Evolutionary conservation across 1,140 invertebrate genomes (phyloP), one percentile per base, ranked within the genome.

Genomic region (Cecropterus lyciades): DNA sequence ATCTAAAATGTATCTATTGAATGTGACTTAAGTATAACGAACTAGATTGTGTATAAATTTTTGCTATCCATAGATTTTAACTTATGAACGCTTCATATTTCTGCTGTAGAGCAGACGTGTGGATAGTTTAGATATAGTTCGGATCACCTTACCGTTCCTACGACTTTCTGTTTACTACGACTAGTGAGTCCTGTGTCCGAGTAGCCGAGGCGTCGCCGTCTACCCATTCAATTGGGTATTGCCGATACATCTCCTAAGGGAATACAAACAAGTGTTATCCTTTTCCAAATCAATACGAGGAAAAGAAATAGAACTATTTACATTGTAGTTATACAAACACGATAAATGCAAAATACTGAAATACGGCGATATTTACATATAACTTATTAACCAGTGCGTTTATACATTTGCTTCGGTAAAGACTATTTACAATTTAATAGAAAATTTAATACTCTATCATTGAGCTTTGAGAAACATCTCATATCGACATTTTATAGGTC

Each of bases 121-220:
- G 20, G 1, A 5, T 20, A 20, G 20, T 20, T 20, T 20, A 20
- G n/a, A 20, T 20, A 2, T 5, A 1, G 20, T 20, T 20, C 20
- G 20, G 1, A 20, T 20, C 20, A 1, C 30, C 27, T 10, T 53
- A 55, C 52, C 33, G 30, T n/a, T 55, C 33, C 9, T 17, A 14
- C 33, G n/a, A n/a, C n/a, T n/a, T n/a, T n/a, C n/a, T n/a, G n/a
- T 55, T 40, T 55, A 55, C 52, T 55, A 55, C 20, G 66, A 55
- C 51, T 52, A 43, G 17, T 11, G 55, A 69, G 33, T 57, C 48
- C 62, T 65, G 24, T 51, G 62, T 68, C 68, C 70, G 69, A 69
- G 67, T 69, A 74, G 75, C 70, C 72, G 66, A 65, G 65, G 72
- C 73, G 72, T 75, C 75, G 75, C 73, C 71, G 65, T 67, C 68